Percentiles rank a stretch among this genome's conserved stretches.
phyloP scores from a whole-genome alignment of 2,888 invertebrate genomes.

The Argynnis bischoffii region DNA sequence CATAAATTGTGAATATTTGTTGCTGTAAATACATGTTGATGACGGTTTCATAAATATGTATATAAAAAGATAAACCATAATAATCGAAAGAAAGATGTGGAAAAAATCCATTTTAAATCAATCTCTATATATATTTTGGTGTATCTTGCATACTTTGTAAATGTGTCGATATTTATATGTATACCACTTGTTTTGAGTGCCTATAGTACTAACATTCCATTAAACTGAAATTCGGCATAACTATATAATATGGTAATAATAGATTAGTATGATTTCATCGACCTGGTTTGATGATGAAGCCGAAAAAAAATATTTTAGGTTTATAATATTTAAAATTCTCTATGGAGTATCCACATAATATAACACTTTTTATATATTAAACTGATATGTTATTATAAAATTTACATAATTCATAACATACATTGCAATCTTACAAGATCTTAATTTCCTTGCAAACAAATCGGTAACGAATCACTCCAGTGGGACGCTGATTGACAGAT shows the following conservation, averaged over 20 bases:
- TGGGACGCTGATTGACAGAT: conserved; percentile 79
- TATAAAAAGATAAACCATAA: too few relatives aligned
- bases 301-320: not conserved
- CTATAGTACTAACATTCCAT: too few relatives aligned
- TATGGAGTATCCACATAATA: not conserved
- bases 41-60: conserved; percentile 3
- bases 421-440: conserved; percentile 17
- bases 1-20: conserved; percentile 34
- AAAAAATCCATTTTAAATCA: too few relatives aligned
- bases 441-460: conserved; percentile 43
- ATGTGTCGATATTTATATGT: too few relatives aligned
- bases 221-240: too few relatives aligned
- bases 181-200: too few relatives aligned
- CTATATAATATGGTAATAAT: not conserved
- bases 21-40: conserved; percentile 26
- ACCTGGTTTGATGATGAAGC: not conserved
- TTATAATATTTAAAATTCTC: too few relatives aligned
- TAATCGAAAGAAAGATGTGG: too few relatives aligned
- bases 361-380: too few relatives aligned
- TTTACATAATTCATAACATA: not conserved
- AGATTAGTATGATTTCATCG: not conserved
- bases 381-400: not conserved
- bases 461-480: conserved; percentile 74
- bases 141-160: too few relatives aligned
- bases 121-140: too few relatives aligned